Evolutionary conservation across 2,113 vertebrate species (phyloP).

Genomic region (Mola mola): DNA sequence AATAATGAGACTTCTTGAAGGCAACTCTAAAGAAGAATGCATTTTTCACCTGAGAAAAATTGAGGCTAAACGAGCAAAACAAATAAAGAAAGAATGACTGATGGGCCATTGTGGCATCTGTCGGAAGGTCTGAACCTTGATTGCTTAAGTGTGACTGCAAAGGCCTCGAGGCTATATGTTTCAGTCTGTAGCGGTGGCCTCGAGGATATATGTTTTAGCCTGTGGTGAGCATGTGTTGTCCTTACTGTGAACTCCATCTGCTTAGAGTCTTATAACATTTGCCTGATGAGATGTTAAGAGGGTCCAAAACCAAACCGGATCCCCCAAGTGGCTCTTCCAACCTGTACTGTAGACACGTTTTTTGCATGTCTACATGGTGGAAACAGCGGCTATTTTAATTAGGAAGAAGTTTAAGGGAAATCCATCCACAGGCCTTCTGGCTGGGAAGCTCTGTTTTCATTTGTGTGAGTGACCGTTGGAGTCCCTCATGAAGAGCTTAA

Average conservation of each 20-base stretch:
- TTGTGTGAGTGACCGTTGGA: conserved; percentile 47
- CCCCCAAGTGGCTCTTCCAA: conserved; percentile 31
- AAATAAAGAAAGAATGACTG: conserved; percentile 7
- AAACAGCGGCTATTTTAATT: conserved; percentile 69
- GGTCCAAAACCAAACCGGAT: conserved; percentile 29
- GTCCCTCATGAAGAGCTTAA: conserved; percentile 27
- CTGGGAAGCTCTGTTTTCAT: conserved; percentile 51
- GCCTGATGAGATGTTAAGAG: conserved; percentile 55
- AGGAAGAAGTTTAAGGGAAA: conserved; percentile 51
- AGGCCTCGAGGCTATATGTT: conserved; percentile 13
- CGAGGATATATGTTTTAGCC: conserved; percentile 15
- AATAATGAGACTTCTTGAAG: conserved; percentile 52
- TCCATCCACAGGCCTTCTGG: conserved; percentile 21
- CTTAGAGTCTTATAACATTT: conserved; percentile 29
- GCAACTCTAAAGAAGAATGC: conserved; percentile 54
- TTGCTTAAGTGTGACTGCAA: conserved; percentile 18
- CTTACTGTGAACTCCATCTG: conserved; percentile 52
- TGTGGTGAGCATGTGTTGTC: conserved; percentile 15
- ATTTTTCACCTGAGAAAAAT: conserved; percentile 30
- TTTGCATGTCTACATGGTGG: conserved; percentile 46
- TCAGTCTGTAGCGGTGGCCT: too few species aligned
- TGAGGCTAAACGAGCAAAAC: conserved; percentile 8
- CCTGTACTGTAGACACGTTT: conserved; percentile 21
- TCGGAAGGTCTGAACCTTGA: conserved; percentile 26
- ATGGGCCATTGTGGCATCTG: conserved; percentile 18